phyloP scores from a whole-genome alignment of 2,113 vertebrate genomes.

The Cebus imitator region DNA sequence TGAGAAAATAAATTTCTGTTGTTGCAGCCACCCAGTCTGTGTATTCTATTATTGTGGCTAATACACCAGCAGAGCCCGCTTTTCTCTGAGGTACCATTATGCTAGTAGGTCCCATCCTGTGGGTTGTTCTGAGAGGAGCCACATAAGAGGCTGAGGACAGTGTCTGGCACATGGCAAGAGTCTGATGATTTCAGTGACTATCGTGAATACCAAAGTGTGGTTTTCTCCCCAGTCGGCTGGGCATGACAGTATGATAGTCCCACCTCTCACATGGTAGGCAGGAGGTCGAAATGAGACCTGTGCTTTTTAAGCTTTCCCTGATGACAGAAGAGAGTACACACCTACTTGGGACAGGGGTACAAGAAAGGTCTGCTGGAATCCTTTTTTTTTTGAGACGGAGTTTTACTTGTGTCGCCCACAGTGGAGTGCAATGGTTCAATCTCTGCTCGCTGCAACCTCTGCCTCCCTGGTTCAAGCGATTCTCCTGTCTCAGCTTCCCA shows the following conservation, averaged over 20 bases:
- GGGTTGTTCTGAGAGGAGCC: not conserved
- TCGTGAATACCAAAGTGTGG: not conserved
- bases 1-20: not conserved
- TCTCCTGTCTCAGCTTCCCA: no score
- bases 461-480: no score
- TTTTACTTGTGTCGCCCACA: no score
- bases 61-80: not conserved
- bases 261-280: not conserved
- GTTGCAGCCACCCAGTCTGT: not conserved
- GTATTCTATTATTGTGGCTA: not conserved
- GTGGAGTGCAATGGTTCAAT: no score
- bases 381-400: not conserved
- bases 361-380: not conserved
- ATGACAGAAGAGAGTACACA: not conserved
- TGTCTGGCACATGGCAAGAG: not conserved
- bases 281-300: not conserved
- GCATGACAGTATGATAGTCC: no score
- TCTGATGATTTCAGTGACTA: not conserved
- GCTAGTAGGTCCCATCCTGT: not conserved
- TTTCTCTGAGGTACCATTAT: not conserved
- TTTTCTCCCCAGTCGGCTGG: not conserved
- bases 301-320: not conserved
- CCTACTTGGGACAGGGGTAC: not conserved
- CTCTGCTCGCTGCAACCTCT: no score
- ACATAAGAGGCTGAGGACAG: not conserved